Base-by-base conservation (phyloP, 2,888 invertebrate species). In the Netelia inedita region DNA sequence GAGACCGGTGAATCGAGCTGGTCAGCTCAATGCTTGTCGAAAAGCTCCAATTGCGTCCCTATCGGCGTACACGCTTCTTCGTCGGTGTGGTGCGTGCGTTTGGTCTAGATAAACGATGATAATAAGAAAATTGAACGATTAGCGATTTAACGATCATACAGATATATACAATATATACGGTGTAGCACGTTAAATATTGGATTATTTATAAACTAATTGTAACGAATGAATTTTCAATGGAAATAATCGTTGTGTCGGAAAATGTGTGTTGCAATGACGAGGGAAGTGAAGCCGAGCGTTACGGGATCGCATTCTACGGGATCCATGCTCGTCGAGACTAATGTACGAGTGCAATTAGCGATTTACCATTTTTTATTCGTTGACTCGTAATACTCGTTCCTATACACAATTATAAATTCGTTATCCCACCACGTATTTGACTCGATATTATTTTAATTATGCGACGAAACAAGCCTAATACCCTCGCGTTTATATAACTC, bases 11-110 rank as follows among this genome's bases (percentile, higher is more conserved):
- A 55, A 79, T 50, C 10, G 23, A 69, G 66, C 69, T 73, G 63
- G 84, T 69, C 83, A 87, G 90, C 89, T 90, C 89, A 89, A 89
- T 88, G 90, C 90, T 90, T 89, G 86, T 87, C 82, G 88, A 83
- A 85, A 81, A 87, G 82, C 88, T 90, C 88, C 83, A 86, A 91
- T 91, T 92, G 91, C 91, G 91, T 91, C 91, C 91, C 89, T 88
- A 79, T 82, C 72, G 85, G 74, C 74, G 78, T 83, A 73, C 85
- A 74, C 80, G 85, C 65, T 83, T 91, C 88, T 89, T 87, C 23
- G 88, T 88, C 89, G 89, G 83, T 89, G 91, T 86, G 75, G 16
- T 43, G 74, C 88, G 89, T 80, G 86, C 85, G 80, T 86, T 85
- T 72, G 87, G 87, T 85, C 90, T 90, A 85, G 86, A 86, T 86